These are phyloP conservation scores for Panthera tigris DNA, from an alignment of 2,113 vertebrate species.

Conservation along the genomic window DNA sequence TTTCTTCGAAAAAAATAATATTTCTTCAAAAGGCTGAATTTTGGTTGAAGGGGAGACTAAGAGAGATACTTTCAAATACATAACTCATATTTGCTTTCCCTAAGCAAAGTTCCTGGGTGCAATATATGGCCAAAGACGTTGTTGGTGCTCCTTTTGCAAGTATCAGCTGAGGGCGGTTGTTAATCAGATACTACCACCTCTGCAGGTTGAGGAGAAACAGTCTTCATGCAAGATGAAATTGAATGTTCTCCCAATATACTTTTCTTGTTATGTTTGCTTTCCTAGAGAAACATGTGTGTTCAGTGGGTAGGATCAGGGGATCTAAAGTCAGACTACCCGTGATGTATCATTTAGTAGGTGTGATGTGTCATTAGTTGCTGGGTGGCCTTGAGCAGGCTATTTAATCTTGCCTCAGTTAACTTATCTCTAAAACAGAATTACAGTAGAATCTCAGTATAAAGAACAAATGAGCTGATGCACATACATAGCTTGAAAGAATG, in stretches of 20 bases:
- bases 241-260: background rate
- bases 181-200: background rate
- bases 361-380: background rate
- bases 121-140: background rate
- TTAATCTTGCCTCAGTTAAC: background rate
- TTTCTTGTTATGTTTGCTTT: slow-evolving; percentile 15
- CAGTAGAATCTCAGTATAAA: background rate
- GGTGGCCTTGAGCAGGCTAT: background rate
- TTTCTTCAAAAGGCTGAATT: background rate
- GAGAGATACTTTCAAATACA: background rate
- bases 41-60: background rate
- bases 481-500: background rate
- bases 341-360: background rate
- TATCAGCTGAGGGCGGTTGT: background rate
- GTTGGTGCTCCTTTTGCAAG: background rate
- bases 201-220: background rate
- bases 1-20: background rate
- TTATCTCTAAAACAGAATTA: background rate
- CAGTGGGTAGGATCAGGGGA: background rate
- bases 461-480: background rate
- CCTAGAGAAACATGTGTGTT: background rate
- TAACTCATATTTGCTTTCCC: background rate
- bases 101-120: background rate
- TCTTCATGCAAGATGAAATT: background rate
- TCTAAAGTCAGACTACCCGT: background rate